These are phyloP conservation scores for Arctocebus calabarensis DNA, from an alignment of 2,797 vertebrate genomes.

Conservation along the genomic window DNA sequence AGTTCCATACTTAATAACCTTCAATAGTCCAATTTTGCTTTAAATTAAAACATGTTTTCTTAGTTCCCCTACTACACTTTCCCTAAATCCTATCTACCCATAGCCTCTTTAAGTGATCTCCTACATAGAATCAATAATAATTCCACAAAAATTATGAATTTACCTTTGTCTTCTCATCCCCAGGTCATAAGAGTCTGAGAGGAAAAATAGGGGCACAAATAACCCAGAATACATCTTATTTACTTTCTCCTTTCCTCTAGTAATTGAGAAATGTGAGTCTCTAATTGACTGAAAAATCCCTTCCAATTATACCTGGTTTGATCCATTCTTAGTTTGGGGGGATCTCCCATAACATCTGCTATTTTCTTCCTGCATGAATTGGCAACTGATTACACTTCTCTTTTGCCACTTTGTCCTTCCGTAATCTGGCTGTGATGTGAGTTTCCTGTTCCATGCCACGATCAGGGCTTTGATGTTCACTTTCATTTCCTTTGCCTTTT, in stretches of 20 bases:
- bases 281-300: constrained; percentile 4
- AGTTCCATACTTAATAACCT: background rate
- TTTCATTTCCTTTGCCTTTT: background rate
- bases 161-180: background rate
- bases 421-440: background rate
- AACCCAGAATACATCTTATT: background rate
- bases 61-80: background rate
- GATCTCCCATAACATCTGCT: background rate
- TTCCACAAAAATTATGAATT: background rate
- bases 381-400: background rate
- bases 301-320: background rate
- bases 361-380: background rate
- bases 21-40: background rate
- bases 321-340: background rate
- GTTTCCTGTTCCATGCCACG: background rate
- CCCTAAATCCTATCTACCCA: background rate
- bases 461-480: background rate
- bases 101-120: background rate
- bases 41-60: constrained; percentile 42
- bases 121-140: background rate
- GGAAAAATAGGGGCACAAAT: background rate
- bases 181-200: background rate
- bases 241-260: background rate
- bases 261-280: background rate
- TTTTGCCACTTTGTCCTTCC: background rate